Evolutionary conservation across 1,140 invertebrate genomes (phyloP), one percentile per base, ranked within the genome.

Genomic region (Heliconius eleuchia): DNA sequence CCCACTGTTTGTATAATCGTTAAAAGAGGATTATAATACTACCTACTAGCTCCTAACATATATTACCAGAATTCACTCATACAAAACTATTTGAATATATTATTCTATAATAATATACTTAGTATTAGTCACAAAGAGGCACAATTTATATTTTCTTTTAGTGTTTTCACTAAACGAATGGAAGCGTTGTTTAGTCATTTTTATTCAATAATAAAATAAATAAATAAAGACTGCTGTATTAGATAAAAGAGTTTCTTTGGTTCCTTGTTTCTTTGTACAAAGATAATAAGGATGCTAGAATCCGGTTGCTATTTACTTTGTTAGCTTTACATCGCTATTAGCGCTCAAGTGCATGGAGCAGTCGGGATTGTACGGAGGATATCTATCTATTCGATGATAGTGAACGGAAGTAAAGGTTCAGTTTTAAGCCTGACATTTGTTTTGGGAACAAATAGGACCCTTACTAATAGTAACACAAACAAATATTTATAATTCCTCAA

Each of bases 1-100:
- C 86, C 85, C 85, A 86, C 86, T 91, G 86, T 85, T 87, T 86
- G 77, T 60, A 73, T 75, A 73, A 57, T 81, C 66, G 46, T 42
- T 55, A 66, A 27, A 66, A 66, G 60, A 66, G 60, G 23, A 27
- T 66, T 66, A 30, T 27, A 27, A 66, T 66, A 30, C 23, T 30
- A 13, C n/a, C 50, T 19, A 52, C 50, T 19, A 19, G 18, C 50
- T 19, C 6, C n/a, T 60, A 23, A 60, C 19, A 60, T 27, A 60
- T 57, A 57, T 23, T 23, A 3, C 55, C n/a, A 0, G n/a, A 57
- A n/a, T 42, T 72, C 19, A 18, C 4, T 42, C 19, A 52, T 52
- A 52, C 8, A 37, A 42, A 72, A 9, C 34, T 72, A n/a, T 23
- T 1, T 39, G 37, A 72, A 37, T 34, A 72, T 52, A 52, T 19